Evolutionary conservation across 2,888 invertebrate species (phyloP).

Genomic region (Mycalesis mineus): DNA sequence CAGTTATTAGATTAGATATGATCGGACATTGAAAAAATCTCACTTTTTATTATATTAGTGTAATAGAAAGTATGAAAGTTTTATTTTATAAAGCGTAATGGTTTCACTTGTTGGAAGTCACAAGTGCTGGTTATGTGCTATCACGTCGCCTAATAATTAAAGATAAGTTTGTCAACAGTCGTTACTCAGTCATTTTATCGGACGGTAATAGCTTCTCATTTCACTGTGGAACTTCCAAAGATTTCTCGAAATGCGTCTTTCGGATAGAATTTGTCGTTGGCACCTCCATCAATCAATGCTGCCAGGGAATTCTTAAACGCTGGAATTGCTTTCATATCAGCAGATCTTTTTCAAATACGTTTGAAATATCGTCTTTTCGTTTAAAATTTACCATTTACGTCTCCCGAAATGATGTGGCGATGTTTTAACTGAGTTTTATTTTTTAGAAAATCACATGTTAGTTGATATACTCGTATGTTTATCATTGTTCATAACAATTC

Average conservation of each 20-base stretch:
- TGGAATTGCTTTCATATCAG: slow-evolving; percentile 67
- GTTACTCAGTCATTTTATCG: not conserved
- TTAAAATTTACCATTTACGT: slow-evolving; percentile 35
- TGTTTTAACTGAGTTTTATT: not conserved
- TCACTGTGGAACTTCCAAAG: not conserved
- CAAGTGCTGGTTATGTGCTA: too few relatives aligned
- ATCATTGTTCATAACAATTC: too few relatives aligned
- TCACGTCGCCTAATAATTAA: not conserved
- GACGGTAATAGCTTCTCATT: not conserved
- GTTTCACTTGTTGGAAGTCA: too few relatives aligned
- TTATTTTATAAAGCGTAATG: not conserved
- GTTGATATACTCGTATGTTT: too few relatives aligned
- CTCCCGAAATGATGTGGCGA: slow-evolving; percentile 26
- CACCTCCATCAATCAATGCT: slow-evolving; percentile 65
- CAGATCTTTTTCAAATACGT: slow-evolving; percentile 53
- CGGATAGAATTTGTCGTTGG: slow-evolving; percentile 61
- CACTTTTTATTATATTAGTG: too few relatives aligned
- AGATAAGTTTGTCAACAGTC: not conserved
- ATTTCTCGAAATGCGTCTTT: slow-evolving; percentile 24
- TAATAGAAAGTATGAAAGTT: not conserved
- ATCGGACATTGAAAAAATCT: too few relatives aligned
- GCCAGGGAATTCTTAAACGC: slow-evolving; percentile 61
- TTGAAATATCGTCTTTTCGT: slow-evolving; percentile 57
- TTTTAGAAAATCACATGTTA: too few relatives aligned
- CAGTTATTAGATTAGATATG: too few relatives aligned